Percentiles rank a stretch among this genome's conserved stretches.
Evolutionary conservation across 2,797 vertebrate genomes (phyloP).

Genomic region (Artibeus lituratus): DNA sequence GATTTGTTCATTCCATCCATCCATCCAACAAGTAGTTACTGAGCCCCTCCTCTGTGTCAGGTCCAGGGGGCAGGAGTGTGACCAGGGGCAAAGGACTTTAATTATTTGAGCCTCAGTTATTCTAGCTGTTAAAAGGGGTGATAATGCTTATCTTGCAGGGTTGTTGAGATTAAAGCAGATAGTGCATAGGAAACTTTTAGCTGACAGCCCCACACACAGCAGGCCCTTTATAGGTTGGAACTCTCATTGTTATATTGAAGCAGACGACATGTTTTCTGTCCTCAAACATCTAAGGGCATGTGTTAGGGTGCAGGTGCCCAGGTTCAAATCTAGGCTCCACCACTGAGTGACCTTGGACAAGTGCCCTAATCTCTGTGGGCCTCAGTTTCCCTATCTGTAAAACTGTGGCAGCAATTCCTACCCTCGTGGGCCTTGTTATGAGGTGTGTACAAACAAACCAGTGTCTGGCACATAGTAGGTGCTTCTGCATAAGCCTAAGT

Average conservation of each 20-base stretch:
- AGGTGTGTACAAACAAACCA: not conserved
- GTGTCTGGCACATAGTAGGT: not conserved
- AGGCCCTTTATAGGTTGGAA: not conserved
- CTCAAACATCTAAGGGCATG: not conserved
- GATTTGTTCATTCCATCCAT: not conserved
- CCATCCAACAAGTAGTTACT: not conserved
- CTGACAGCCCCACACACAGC: not conserved
- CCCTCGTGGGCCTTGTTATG: not conserved
- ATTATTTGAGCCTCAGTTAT: not conserved
- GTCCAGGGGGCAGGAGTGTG: not conserved
- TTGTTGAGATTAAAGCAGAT: not conserved
- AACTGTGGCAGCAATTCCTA: not conserved
- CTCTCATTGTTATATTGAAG: not conserved
- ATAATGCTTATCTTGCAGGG: not conserved
- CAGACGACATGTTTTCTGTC: not conserved
- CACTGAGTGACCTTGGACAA: not conserved
- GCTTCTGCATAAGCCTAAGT: not conserved
- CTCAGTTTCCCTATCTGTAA: not conserved
- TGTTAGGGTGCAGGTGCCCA: not conserved
- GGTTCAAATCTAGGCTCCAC: not conserved
- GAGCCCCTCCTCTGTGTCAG: not conserved
- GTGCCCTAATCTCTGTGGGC: not conserved
- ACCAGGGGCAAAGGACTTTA: not conserved
- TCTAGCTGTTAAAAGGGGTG: not conserved
- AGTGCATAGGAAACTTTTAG: not conserved